Evolutionary conservation across 2,797 vertebrate species (phyloP), one percentile per base, ranked within the genome.

Genomic region (Hydrolagus colliei): DNA sequence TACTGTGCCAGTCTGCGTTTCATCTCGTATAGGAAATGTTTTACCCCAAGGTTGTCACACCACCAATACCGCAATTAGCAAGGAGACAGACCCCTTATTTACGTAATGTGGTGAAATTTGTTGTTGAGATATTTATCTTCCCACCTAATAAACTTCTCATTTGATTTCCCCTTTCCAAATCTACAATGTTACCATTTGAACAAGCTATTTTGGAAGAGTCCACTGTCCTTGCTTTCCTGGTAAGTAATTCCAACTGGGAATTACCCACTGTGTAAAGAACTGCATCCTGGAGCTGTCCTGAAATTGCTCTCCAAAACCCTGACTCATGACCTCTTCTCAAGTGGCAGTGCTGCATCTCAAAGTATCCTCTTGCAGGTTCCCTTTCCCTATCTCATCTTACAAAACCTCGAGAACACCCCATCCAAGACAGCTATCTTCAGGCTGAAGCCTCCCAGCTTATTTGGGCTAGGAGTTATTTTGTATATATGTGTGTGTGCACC

Each of bases 111-210:
- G 68, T 84, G 41, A 52, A 52, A 52, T 6, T 52, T 6, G 41
- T 52, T 52, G 41, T 52, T 52, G 79, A 84, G 79, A 84, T 84
- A 52, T 67, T 52, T 52, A 16, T 35, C 79, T 67, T 84, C 63
- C 67, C 71, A 71, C 79, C 67, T 84, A 84, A 84, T 84, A 84
- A 84, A 84, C 63, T 32, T 67, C 79, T 68, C 2, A 52, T 52
- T 52, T 52, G 41, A 52, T 52, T 52, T 52, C 41, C 41, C 6
- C 41, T 52, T 52, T 52, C 41, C 41, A 52, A 52, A 52, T 1
- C 6, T 52, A 52, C 41, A 52, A 3, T 52, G 6, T 52, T 52
- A 6, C 2, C 41, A 52, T 52, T 52, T 52, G 41, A 52, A 52
- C 41, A 52, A 52, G 41, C 41, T 52, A 52, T 52, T 52, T 52